Percentiles rank a stretch among this genome's conserved stretches.
Conservation (phyloP, 2,797 vertebrate genomes). For the Heterohyrax brucei region DNA sequence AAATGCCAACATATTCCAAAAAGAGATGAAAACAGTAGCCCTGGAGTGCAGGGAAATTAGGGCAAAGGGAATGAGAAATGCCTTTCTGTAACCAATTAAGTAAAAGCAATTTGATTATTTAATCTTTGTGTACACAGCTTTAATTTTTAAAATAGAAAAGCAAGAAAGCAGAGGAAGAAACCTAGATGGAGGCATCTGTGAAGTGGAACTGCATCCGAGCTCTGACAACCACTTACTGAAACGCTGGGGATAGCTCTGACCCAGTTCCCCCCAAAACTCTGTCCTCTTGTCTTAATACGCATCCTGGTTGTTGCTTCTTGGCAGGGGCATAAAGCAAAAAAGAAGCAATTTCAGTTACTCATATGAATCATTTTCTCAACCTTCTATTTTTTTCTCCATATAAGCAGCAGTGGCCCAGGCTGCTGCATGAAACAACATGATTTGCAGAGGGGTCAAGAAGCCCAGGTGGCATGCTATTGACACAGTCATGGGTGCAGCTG, state of each 20-base stretch:
- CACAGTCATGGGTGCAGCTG: background rate
- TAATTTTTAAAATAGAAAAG: background rate
- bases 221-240: background rate
- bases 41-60: background rate
- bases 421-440: constrained; percentile 14
- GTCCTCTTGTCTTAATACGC: background rate
- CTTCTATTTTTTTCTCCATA: constrained; percentile 42
- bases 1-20: background rate
- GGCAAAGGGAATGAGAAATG: background rate
- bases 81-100: background rate
- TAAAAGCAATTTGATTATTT: background rate
- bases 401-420: background rate
- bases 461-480: constrained; percentile 15
- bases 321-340: constrained; percentile 13
- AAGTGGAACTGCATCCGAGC: background rate
- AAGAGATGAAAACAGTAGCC: background rate
- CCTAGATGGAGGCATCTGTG: background rate
- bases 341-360: constrained; percentile 77
- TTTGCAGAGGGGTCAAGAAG: background rate
- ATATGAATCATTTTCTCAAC: constrained; percentile 75
- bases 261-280: no score
- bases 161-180: background rate
- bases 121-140: background rate
- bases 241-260: background rate
- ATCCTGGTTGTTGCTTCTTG: background rate